These are phyloP conservation scores for Oegoconia quadripuncta DNA, from an alignment of 2,888 invertebrate species.

Conservation along the genomic window DNA sequence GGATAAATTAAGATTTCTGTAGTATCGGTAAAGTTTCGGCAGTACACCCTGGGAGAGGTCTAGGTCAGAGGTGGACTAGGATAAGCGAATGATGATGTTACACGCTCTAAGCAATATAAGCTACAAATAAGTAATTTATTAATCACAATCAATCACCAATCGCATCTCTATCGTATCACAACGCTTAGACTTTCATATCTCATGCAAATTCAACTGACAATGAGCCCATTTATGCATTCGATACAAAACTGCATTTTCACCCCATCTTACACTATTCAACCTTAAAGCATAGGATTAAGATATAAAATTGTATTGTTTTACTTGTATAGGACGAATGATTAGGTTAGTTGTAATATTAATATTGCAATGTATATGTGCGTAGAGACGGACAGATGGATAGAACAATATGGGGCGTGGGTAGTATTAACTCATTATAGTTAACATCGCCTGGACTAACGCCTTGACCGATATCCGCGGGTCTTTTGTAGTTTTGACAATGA, in stretches of 20 bases:
- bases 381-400: constrained; percentile 57
- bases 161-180: constrained; percentile 47
- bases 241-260: constrained; percentile 21
- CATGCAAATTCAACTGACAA: constrained; percentile 75
- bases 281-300: constrained; percentile 18
- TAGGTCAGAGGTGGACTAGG: too few species aligned
- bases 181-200: constrained; percentile 67
- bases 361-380: constrained; percentile 61
- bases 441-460: constrained; percentile 59
- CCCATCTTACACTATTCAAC: constrained; percentile 7
- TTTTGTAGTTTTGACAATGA: constrained; percentile 17
- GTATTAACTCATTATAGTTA: constrained; percentile 65
- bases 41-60: too few species aligned
- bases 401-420: constrained; percentile 74
- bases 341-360: constrained; percentile 46
- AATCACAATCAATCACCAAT: constrained; percentile 45
- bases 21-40: too few species aligned
- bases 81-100: too few species aligned
- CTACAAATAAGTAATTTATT: constrained; percentile 27
- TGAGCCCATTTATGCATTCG: constrained; percentile 60
- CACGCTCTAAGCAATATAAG: too few species aligned
- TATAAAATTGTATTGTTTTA: constrained; percentile 13
- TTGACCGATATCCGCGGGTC: constrained; percentile 71
- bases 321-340: constrained; percentile 2
- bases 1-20: too few species aligned